Evolutionary conservation across 2,797 vertebrate genomes (phyloP).

Genomic region (Choloepus didactylus): DNA sequence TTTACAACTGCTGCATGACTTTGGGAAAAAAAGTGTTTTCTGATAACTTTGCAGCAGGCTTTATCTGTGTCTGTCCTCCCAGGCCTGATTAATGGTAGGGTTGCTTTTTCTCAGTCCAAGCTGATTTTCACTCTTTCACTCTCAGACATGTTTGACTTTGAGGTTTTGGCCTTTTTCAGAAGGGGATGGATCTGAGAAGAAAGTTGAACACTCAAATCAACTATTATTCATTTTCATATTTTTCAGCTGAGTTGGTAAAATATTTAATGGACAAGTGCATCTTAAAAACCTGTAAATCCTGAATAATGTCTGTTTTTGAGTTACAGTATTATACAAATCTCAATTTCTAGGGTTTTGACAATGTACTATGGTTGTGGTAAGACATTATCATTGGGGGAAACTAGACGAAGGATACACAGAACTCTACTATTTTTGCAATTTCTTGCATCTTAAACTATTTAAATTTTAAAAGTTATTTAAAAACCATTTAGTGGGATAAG

Average conservation of each 20-base stretch:
- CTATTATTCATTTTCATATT: slow-evolving; percentile 51
- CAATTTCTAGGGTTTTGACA: slow-evolving; percentile 53
- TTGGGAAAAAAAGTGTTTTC: slow-evolving; percentile 48
- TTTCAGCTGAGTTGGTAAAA: slow-evolving; percentile 56
- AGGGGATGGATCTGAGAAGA: background rate
- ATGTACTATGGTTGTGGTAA: background rate
- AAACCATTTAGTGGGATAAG: background rate
- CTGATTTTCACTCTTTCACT: slow-evolving; percentile 48
- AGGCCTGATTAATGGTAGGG: background rate
- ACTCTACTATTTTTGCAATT: slow-evolving; percentile 45
- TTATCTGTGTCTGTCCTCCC: background rate
- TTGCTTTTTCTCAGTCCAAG: slow-evolving; percentile 21
- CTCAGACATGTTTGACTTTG: background rate
- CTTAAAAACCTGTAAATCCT: background rate
- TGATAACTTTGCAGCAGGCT: slow-evolving; percentile 23
- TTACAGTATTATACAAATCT: background rate
- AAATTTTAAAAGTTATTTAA: background rate
- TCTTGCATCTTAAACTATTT: slow-evolving; percentile 28
- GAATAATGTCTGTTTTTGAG: slow-evolving; percentile 21
- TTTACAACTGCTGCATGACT: background rate
- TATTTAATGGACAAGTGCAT: slow-evolving; percentile 33
- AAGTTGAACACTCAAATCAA: background rate
- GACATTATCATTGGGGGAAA: background rate
- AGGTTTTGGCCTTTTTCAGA: slow-evolving; percentile 15
- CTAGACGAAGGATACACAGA: background rate